A percentile compares a stretch with the other conserved stretches of the same genome.
These are phyloP conservation scores for Xylocopa sonorina DNA, from an alignment of 1,140 invertebrate genomes.

Conservation along the genomic window DNA sequence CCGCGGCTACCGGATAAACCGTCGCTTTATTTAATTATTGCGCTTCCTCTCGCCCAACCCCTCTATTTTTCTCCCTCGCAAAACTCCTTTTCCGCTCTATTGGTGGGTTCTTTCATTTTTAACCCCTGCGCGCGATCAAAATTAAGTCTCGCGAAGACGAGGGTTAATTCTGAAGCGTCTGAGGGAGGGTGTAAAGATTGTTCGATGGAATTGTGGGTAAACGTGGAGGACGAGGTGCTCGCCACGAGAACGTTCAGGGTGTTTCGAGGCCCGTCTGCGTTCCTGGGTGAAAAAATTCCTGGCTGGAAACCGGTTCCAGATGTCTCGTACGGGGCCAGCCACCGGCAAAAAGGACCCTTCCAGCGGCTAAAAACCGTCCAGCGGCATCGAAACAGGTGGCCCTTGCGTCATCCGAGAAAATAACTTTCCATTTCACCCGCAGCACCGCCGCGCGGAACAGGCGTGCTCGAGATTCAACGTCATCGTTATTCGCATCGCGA, in stretches of 20 bases:
- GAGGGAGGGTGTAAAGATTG: no score
- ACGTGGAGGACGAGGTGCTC: no score
- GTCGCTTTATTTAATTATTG: constrained; percentile 38
- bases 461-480: constrained; percentile 16
- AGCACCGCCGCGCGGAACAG: no score
- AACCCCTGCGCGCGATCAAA: no score
- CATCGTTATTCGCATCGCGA: constrained; percentile 23
- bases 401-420: constrained; percentile 31
- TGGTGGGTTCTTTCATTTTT: no score
- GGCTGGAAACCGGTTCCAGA: constrained; percentile 27
- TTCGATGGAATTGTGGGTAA: no score
- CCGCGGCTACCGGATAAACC: constrained; percentile 26
- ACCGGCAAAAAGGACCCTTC: constrained; percentile 17
- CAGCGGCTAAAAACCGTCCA: constrained; percentile 12
- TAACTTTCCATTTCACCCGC: constrained; percentile 29
- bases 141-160: no score
- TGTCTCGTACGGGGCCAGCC: neutral
- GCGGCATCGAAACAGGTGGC: constrained; percentile 26
- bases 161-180: no score
- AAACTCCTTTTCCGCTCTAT: no score
- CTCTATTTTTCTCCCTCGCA: neutral
- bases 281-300: neutral
- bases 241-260: neutral
- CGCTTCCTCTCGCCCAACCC: no score
- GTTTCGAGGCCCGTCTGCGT: constrained; percentile 2